Evolutionary conservation across 2,797 vertebrate species (phyloP), one percentile per base, ranked within the genome.

Genomic region (Coregonus ussuriensis): DNA sequence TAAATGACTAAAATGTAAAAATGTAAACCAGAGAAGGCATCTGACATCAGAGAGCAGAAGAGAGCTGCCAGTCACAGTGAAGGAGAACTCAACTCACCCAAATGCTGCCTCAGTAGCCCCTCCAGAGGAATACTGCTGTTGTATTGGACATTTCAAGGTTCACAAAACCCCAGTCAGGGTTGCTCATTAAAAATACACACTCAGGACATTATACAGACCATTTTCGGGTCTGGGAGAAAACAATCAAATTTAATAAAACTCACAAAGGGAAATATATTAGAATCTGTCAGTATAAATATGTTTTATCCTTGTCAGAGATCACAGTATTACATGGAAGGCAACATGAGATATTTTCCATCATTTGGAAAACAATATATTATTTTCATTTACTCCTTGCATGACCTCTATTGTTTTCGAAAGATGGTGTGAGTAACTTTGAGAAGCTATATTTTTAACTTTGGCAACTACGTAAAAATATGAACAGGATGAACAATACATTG

Each of bases 21-120:
- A 25, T 25, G 25, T 25, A 21, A 6, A n/a, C 1, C 18, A 7
- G 6, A 59, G 6, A 59, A 59, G 18, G 1, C 18, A 59, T 59
- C 54, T 59, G 56, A 59, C 56, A 59, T 59, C 56, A 59, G 56
- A 62, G 56, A n/a, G n/a, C n/a, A 62, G 56, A 62, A 21, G 56
- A 62, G 56, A 62, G 56, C 18, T n/a, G n/a, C n/a, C n/a, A 62
- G 56, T 62, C n/a, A 62, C 18, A 62, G 7, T 9, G n/a, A 62
- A 62, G 41, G 41, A 56, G 4, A 56, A 56, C 56, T 62, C n/a
- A 62, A 18, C 53, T 56, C 16, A n/a, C n/a, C n/a, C 6, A n/a
- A 62, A 21, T n/a, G 6, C 6, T 62, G 6, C 6, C 56, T 21
- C 56, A 62, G n/a, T 62, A 62, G 56, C 56, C 18, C n/a, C 56